phyloP scores from a whole-genome alignment of 2,113 vertebrate genomes.

The Carassius auratus region DNA sequence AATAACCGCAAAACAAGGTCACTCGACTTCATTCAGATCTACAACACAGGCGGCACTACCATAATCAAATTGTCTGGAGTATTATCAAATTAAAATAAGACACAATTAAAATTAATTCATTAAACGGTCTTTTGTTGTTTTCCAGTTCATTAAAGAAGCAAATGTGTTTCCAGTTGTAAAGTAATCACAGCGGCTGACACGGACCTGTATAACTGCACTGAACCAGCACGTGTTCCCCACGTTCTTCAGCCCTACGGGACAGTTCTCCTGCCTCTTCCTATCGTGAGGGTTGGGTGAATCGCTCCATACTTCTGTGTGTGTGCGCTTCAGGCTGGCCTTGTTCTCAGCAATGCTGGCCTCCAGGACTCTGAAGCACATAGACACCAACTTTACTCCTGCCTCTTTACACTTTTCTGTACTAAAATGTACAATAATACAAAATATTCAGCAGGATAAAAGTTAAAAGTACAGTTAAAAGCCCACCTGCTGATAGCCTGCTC shows the following conservation, averaged over 20 bases:
- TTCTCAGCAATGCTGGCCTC: conserved; percentile 99
- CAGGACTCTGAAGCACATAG: conserved; percentile 81
- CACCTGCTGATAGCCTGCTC: conserved; percentile 99
- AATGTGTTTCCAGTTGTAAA: conserved; percentile 6
- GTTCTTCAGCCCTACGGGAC: conserved; percentile 95
- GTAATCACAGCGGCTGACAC: conserved; percentile 15
- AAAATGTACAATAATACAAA: not conserved
- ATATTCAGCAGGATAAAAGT: not conserved
- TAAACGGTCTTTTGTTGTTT: not conserved
- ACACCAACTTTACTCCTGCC: not conserved
- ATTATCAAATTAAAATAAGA: not conserved
- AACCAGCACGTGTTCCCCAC: conserved; percentile 99
- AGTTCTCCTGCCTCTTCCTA: conserved; percentile 89
- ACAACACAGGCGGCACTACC: not conserved
- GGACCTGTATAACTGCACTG: conserved; percentile 98
- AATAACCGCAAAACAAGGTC: not conserved
- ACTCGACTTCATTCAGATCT: not conserved
- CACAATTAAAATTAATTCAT: not conserved
- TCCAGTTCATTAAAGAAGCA: not conserved
- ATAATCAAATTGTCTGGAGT: not conserved
- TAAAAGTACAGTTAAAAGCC: not conserved
- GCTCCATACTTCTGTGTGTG: conserved; percentile 93
- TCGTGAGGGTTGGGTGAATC: conserved; percentile 96
- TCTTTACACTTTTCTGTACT: not conserved
- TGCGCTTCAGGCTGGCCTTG: conserved; percentile 94